Evolutionary conservation across 1,140 invertebrate species (phyloP).

Genomic region (Penaeus vannamei): DNA sequence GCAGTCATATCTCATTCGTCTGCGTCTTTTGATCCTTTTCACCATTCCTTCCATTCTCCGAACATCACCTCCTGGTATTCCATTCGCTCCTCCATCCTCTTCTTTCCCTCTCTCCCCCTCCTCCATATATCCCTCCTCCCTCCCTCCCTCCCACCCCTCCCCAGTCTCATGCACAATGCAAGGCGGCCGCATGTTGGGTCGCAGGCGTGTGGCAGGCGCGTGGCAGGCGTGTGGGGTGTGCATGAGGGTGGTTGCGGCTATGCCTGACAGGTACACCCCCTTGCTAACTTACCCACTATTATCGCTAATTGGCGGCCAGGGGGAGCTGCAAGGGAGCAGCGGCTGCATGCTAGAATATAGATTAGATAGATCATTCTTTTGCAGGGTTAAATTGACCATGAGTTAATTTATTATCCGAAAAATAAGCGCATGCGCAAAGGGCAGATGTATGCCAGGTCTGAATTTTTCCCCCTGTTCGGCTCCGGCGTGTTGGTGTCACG

Average conservation of each 20-base stretch:
- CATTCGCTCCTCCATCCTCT: not conserved
- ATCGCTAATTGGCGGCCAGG: slow-evolving; percentile 47
- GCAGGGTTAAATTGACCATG: slow-evolving; percentile 44
- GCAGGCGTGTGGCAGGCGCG: slow-evolving; percentile 29
- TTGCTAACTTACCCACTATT: slow-evolving; percentile 39
- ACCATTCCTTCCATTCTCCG: too few species aligned
- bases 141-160: not conserved
- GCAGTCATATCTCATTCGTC: too few species aligned
- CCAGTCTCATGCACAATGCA: slow-evolving; percentile 50
- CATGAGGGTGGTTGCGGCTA: slow-evolving; percentile 35
- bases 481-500: too few species aligned
- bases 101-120: slow-evolving; percentile 1
- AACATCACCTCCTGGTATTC: too few species aligned
- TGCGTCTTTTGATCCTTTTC: too few species aligned
- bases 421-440: not conserved
- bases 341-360: slow-evolving; percentile 40
- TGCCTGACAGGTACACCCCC: slow-evolving; percentile 44
- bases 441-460: not conserved
- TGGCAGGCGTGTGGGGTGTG: not conserved
- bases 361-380: slow-evolving; percentile 50
- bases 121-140: not conserved
- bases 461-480: too few species aligned
- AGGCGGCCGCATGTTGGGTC: slow-evolving; percentile 4
- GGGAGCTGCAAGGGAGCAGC: not conserved
- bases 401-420: slow-evolving; percentile 52